Conservation (phyloP, 2,113 vertebrate genomes). For the Engraulis encrasicolus region DNA sequence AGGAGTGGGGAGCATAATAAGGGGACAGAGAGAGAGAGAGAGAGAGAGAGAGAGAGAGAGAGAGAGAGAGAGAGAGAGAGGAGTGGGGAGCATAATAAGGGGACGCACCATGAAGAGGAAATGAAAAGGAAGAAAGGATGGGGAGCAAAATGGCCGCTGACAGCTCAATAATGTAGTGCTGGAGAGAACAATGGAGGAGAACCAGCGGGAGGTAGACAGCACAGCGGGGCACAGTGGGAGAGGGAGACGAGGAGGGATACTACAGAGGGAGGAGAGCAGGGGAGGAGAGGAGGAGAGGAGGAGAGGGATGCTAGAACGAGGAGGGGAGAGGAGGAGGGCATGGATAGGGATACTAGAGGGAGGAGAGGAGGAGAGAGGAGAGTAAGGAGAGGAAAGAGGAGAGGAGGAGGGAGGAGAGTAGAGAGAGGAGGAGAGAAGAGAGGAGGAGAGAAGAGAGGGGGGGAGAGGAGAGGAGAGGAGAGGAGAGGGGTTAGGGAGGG, state of each 20-base stretch:
- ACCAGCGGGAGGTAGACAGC: background rate
- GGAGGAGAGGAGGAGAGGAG: too few species aligned
- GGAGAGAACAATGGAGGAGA: background rate
- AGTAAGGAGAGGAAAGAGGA: background rate
- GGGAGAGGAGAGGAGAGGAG: too few species aligned
- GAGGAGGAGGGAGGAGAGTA: too few species aligned
- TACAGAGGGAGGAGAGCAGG: too few species aligned
- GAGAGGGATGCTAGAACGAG: too few species aligned
- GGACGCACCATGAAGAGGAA: background rate
- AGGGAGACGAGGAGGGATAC: too few species aligned
- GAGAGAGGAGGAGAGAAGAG: too few species aligned
- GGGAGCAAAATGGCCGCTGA: background rate
- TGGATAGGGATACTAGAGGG: constrained; percentile 18
- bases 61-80: too few species aligned
- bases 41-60: too few species aligned
- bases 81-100: background rate
- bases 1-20: background rate
- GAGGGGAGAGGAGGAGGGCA: constrained; percentile 36
- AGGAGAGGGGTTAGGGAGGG: too few species aligned
- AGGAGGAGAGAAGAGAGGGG: background rate
- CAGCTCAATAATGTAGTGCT: background rate
- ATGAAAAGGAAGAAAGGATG: background rate
- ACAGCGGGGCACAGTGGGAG: too few species aligned
- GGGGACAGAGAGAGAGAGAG: too few species aligned
- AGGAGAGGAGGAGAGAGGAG: background rate